Base-by-base conservation (phyloP, 2,113 vertebrate species). In the Turnix velox region DNA sequence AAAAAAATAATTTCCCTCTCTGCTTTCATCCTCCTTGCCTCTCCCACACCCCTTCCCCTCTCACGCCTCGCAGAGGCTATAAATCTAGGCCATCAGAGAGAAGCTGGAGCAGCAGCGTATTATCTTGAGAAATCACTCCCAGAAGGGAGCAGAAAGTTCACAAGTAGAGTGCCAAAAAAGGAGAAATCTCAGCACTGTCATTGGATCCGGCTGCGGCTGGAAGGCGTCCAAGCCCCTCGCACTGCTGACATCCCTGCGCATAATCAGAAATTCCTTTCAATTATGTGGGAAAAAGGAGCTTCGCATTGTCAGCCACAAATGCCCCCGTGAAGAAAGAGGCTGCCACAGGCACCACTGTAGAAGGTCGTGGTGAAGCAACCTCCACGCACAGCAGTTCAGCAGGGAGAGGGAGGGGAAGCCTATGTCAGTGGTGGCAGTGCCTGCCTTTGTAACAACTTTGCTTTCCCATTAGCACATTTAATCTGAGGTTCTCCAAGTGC, bases 231-330 rank as follows among this genome's bases (percentile, higher is more conserved):
- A 97, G 95, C 68, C 94, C 59, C 96, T 96, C 78, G 9, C 88
- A 66, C 95, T 85, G 93, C 97, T 97, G 96, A 97, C 97, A 97
- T 97, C 96, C 89, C 93, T 79, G 81, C n/a, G 35, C 96, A 97
- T 97, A 97, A 98, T 98, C 97, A 97, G 96, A 98, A 97, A 97
- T 96, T 97, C 97, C 93, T 97, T 97, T 97, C 97, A 97, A 95
- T 95, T 96, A 96, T 95, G 95, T 97, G 97, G 96, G 97, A 91
- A 97, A 97, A 97, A 96, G 90, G 74, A 95, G 96, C 96, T 95
- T 78, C 57, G 0, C 87, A 93, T 94, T 97, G 97, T 97, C 96
- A 97, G 92, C 76, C 95, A n/a, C 89, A 82, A 92, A 93, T 94
- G 95, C 86, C 95, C 95, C 94, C 0, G 3, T 95, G 96, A 97